Evolutionary conservation across 1,140 invertebrate genomes (phyloP).

Genomic region (Rhizoglyphus robini): DNA sequence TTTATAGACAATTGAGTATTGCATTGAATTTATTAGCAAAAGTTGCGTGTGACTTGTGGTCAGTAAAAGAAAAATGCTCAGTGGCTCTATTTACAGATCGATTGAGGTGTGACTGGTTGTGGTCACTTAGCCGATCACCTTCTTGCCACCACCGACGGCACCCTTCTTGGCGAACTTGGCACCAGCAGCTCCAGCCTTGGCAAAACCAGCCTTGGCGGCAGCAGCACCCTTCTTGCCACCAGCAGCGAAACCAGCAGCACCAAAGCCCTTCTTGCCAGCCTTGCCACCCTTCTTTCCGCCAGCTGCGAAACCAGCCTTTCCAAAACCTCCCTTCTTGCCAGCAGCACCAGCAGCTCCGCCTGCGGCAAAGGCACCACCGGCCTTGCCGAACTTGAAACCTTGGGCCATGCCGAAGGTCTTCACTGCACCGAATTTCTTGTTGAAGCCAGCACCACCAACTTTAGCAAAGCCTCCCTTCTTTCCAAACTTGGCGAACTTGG

Average conservation of each 20-base stretch:
- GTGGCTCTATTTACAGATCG: no score
- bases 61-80: no score
- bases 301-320: background rate
- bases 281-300: background rate
- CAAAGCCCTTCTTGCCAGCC: conserved; percentile 2
- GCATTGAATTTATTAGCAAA: no score
- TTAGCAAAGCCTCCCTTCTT: conserved; percentile 19
- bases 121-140: conserved; percentile 1
- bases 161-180: background rate
- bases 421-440: conserved; percentile 20
- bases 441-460: conserved; percentile 20
- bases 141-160: background rate
- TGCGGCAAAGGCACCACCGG: conserved; percentile 16
- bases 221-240: conserved; percentile 1
- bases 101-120: no score
- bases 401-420: conserved; percentile 18
- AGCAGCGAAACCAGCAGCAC: background rate
- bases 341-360: conserved; percentile 16
- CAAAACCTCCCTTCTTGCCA: conserved; percentile 5
- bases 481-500: conserved; percentile 15
- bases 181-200: background rate
- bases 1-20: no score
- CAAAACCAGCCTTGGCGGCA: background rate
- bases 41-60: no score
- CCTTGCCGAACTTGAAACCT: conserved; percentile 22